Base-by-base conservation (phyloP, 2,113 vertebrate species). In the Anas platyrhynchos region DNA sequence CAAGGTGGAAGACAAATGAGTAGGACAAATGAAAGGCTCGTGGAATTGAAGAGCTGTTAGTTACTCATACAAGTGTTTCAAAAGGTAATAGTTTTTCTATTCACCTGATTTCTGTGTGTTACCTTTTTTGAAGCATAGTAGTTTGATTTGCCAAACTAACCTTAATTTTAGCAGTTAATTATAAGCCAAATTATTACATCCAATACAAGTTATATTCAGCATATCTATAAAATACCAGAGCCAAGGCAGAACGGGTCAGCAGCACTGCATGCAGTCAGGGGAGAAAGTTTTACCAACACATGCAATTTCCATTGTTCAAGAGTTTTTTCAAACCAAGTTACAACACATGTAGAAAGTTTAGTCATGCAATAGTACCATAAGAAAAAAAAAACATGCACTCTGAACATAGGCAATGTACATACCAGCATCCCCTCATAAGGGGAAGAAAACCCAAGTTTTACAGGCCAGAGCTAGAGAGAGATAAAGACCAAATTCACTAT, bases 371-470 rank as follows among this genome's bases (percentile, higher is more conserved):
- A 65, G 58, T 54, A 27, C 72, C 4, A 0, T 16, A 71, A 87
- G 36, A 50, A 80, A 50, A 61, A 43, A 44, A 62, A 63, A 26
- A 34, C 97, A 95, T 95, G 97, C 97, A 95, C 32, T 34, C 32
- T 69, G 52, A 76, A 82, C 27, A 13, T 83, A 65, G 66, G 95
- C 75, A 61, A 61, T 46, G 98, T 99, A 99, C 99, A 82, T 99
- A 99, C 99, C 99, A 98, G 98, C 95, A 98, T 98, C 98, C 99
- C 99, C 98, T 99, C 99, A 83, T 98, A 98, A 96, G 99, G 99
- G 98, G 99, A 98, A 27, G 98, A 98, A 98, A 99, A 99, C 97
- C 99, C 99, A 98, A 99, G 98, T 97, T 99, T 99, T 98, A 99
- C 98, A 98, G 98, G 98, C 98, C 98, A 99, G 85, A 97, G 98